A percentile compares a stretch with the other conserved stretches of the same genome.
Conservation (phyloP, 2,113 vertebrate species). For the Odocoileus virginianus region DNA sequence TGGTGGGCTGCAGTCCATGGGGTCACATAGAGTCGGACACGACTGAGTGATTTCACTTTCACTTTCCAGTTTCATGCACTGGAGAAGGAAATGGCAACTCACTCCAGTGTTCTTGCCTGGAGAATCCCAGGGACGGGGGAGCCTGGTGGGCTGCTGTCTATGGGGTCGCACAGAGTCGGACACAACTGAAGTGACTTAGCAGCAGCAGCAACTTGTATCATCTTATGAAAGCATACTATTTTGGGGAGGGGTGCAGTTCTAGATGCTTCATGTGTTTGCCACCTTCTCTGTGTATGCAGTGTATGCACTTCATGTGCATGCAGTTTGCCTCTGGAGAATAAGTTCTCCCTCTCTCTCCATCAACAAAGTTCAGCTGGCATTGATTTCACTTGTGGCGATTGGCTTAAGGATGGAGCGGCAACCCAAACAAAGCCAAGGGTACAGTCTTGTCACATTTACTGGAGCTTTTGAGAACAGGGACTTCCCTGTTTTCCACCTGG, state of each 20-base stretch:
- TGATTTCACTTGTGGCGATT: neutral
- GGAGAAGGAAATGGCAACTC: neutral
- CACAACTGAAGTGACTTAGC: neutral
- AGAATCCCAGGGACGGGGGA: fast-evolving
- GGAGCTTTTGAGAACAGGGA: neutral
- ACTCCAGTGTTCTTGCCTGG: neutral
- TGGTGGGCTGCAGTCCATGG: neutral
- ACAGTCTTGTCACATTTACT: neutral
- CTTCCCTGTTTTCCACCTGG: neutral
- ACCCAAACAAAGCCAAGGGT: neutral
- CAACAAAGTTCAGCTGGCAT: neutral
- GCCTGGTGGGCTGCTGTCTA: neutral
- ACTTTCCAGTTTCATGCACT: neutral
- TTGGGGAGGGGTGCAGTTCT: neutral
- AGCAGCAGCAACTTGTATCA: neutral
- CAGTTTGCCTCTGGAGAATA: neutral
- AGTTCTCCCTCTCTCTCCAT: neutral
- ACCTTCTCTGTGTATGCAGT: neutral
- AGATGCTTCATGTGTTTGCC: neutral
- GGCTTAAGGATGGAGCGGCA: neutral
- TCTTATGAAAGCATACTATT: neutral
- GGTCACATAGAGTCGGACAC: fast-evolving
- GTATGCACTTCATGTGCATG: neutral
- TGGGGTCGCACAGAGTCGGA: neutral
- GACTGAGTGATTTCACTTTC: neutral